Evolutionary conservation across 37 sponge, comb jelly and placozoan species (phyloP).

Genomic region (Hexactinellida sp.): DNA sequence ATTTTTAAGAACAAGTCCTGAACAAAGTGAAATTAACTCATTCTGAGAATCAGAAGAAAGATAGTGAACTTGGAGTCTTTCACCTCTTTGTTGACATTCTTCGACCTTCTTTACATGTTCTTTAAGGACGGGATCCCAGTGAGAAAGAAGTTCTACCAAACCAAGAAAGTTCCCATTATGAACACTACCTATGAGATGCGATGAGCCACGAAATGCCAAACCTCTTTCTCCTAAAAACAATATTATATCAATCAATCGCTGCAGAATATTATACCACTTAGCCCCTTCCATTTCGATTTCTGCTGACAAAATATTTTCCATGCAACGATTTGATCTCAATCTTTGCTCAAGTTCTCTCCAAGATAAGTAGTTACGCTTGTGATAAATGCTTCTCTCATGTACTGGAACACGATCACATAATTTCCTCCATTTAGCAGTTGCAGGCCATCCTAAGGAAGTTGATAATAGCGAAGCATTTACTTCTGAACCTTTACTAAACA

Average conservation of each 20-base stretch:
- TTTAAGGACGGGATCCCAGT: neutral
- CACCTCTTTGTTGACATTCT: neutral
- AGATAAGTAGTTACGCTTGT: no score
- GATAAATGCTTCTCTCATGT: no score
- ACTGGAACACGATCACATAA: no score
- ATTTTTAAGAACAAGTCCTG: no score
- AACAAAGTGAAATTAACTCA: neutral
- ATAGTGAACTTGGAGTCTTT: slow-evolving; percentile 13
- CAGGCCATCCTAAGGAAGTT: no score
- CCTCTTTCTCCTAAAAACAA: slow-evolving; percentile 15
- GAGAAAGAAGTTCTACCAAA: slow-evolving; percentile 7
- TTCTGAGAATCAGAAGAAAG: neutral
- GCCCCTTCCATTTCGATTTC: neutral
- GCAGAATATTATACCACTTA: slow-evolving; percentile 2
- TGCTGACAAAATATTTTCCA: neutral
- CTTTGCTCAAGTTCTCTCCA: no score
- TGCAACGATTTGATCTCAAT: neutral
- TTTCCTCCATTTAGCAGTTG: no score
- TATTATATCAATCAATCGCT: slow-evolving; percentile 6
- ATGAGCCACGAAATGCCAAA: slow-evolving; percentile 13
- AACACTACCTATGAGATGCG: slow-evolving; percentile 1
- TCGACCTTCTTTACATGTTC: slow-evolving; percentile 14
- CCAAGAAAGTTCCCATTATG: neutral
- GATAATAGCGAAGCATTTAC: no score
- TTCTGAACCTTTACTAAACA: neutral